Percentiles rank a stretch among this genome's conserved stretches.
phyloP scores from a whole-genome alignment of 2,797 vertebrate genomes.

The Yasuhikotakia modesta region DNA sequence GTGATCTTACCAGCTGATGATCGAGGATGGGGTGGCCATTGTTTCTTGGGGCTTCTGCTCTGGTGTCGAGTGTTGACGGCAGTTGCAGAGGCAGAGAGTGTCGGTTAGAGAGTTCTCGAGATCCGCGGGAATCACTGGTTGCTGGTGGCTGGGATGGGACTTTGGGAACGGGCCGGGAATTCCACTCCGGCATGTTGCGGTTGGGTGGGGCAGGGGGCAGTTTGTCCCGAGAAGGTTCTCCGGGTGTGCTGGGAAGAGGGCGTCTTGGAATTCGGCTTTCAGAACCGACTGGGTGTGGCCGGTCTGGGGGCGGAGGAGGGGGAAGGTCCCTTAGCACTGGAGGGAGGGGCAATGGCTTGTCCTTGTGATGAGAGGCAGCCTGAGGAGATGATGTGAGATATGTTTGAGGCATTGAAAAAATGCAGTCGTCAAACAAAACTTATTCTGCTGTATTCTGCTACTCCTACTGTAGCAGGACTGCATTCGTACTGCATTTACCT shows the following conservation, averaged over 20 bases:
- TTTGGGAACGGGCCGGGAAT: conserved; percentile 84
- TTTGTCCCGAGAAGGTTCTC: conserved; percentile 84
- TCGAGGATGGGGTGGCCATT: conserved; percentile 87
- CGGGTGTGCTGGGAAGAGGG: conserved; percentile 89
- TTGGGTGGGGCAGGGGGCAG: conserved; percentile 81
- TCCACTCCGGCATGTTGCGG: conserved; percentile 83
- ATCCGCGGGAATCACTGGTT: conserved; percentile 65
- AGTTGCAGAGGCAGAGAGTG: conserved; percentile 94
- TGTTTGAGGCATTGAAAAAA: neutral
- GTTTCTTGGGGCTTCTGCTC: conserved; percentile 79
- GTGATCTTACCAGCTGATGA: conserved; percentile 79
- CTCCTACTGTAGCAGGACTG: conserved; percentile 1
- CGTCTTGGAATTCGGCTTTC: conserved; percentile 86
- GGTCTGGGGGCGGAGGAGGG: conserved; percentile 89
- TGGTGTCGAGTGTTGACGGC: conserved; percentile 84
- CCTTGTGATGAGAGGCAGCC: conserved; percentile 88
- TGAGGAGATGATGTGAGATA: conserved; percentile 58
- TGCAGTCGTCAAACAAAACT: no score
- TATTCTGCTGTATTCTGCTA: neutral
- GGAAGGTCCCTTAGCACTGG: conserved; percentile 90
- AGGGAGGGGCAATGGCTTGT: conserved; percentile 92
- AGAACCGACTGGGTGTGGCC: conserved; percentile 77
- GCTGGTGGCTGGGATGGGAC: conserved; percentile 74
- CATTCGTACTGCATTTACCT: conserved; percentile 74
- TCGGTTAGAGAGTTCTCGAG: conserved; percentile 89